Percentiles rank a stretch among this genome's conserved stretches.
phyloP scores from a whole-genome alignment of 2,113 vertebrate genomes.

The Platycercus adscitus region DNA sequence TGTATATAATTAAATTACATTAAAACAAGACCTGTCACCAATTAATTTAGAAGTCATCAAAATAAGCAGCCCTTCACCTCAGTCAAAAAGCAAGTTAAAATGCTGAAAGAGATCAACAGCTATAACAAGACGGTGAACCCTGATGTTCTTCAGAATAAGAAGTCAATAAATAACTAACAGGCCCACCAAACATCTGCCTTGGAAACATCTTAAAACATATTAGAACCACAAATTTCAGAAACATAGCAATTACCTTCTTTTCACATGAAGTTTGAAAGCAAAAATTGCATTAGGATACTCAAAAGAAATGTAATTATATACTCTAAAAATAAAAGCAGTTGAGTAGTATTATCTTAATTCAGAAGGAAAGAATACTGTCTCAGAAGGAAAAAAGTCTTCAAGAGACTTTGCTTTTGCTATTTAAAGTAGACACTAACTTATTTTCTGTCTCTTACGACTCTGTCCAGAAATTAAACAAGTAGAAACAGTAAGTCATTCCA shows the following conservation, averaged over 20 bases:
- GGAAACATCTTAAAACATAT: neutral
- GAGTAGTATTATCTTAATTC: neutral
- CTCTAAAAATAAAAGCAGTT: neutral
- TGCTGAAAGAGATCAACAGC: neutral
- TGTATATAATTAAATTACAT: neutral
- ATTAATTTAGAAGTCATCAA: neutral
- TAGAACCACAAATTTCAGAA: neutral
- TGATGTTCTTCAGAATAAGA: neutral
- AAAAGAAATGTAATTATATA: neutral
- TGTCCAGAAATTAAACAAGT: neutral
- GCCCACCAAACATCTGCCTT: neutral
- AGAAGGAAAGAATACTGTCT: neutral
- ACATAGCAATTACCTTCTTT: neutral
- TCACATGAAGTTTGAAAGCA: neutral
- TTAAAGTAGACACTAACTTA: neutral
- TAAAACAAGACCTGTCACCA: neutral
- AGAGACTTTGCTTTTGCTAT: neutral
- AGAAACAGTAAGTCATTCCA: neutral
- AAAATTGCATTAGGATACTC: neutral
- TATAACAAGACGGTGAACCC: neutral
- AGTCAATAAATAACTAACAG: neutral
- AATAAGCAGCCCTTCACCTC: neutral
- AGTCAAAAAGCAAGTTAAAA: neutral
- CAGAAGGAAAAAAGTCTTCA: neutral
- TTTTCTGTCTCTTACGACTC: neutral